phyloP scores from a whole-genome alignment of 2,113 vertebrate genomes.

The Ictalurus punctatus region DNA sequence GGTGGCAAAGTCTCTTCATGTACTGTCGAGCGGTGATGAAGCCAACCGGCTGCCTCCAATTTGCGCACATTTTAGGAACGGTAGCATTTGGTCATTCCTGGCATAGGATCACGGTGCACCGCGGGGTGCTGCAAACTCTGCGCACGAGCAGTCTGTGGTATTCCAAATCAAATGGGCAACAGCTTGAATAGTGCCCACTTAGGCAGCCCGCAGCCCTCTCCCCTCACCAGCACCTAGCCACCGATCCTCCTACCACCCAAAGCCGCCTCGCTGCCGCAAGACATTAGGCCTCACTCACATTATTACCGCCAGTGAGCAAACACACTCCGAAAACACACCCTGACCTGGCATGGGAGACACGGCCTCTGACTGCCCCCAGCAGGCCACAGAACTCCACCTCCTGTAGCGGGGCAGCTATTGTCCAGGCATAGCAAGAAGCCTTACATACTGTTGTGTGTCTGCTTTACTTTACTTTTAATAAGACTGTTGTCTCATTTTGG shows the following conservation, averaged over 20 bases:
- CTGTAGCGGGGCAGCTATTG: background rate
- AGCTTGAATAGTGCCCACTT: slow-evolving; percentile 85
- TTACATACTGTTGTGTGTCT: background rate
- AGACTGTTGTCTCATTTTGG: background rate
- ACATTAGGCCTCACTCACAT: slow-evolving; percentile 51
- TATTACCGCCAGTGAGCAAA: slow-evolving; percentile 57
- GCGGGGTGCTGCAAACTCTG: slow-evolving; percentile 76
- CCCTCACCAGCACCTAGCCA: slow-evolving; percentile 65
- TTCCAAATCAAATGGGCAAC: slow-evolving; percentile 80
- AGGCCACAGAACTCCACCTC: background rate
- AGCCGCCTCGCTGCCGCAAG: slow-evolving; percentile 39
- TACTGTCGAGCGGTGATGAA: slow-evolving; percentile 64
- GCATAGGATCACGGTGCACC: slow-evolving; percentile 71
- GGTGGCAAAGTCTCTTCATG: slow-evolving; percentile 51
- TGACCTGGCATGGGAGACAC: slow-evolving; percentile 37
- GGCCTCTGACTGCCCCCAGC: slow-evolving; percentile 21
- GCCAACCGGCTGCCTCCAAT: slow-evolving; percentile 76
- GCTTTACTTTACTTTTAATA: background rate
- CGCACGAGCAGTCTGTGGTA: slow-evolving; percentile 75
- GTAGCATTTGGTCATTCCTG: slow-evolving; percentile 81
- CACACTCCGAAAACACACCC: slow-evolving; percentile 37
- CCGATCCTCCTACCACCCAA: slow-evolving; percentile 51
- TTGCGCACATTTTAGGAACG: slow-evolving; percentile 75
- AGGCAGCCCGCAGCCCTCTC: slow-evolving; percentile 72
- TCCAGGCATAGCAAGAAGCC: background rate